These are phyloP conservation scores for Plusia festucae DNA, from an alignment of 2,888 invertebrate genomes.

Conservation along the genomic window DNA sequence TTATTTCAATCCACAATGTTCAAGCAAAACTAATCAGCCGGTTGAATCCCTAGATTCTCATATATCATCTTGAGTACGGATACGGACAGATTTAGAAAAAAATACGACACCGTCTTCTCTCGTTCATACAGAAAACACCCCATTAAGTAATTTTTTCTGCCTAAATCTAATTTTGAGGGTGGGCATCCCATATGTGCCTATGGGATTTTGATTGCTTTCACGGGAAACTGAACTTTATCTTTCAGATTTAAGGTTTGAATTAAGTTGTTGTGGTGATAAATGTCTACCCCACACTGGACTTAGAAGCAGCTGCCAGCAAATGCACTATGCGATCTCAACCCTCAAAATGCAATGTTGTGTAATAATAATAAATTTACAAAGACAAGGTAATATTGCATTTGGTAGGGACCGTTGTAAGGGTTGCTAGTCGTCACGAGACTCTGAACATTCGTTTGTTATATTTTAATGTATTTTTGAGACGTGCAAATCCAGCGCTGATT, in stretches of 20 bases:
- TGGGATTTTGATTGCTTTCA: constrained; percentile 69
- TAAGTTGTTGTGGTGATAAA: constrained; percentile 45
- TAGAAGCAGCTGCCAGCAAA: constrained; percentile 81
- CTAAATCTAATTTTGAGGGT: constrained; percentile 86
- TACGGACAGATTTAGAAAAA: constrained; percentile 69
- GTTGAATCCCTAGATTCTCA: constrained; percentile 55
- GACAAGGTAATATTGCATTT: constrained; percentile 80
- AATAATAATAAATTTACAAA: constrained; percentile 87
- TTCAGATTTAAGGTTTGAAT: constrained; percentile 43
- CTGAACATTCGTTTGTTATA: constrained; percentile 60
- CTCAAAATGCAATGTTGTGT: constrained; percentile 83
- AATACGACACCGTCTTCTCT: constrained; percentile 70
- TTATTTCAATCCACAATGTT: constrained; percentile 38
- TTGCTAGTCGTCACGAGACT: constrained; percentile 77
- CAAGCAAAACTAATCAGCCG: constrained; percentile 51
- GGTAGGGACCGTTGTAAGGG: constrained; percentile 73
- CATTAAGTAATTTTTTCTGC: constrained; percentile 87
- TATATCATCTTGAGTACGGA: constrained; percentile 65
- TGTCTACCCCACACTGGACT: constrained; percentile 65
- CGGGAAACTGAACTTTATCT: constrained; percentile 58
- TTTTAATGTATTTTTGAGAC: constrained; percentile 59
- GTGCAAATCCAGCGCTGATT: constrained; percentile 36
- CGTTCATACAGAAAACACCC: constrained; percentile 86
- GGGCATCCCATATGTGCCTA: constrained; percentile 83
- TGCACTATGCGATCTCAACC: constrained; percentile 80